These are phyloP conservation scores for Laupala kohalensis DNA, from an alignment of 1,140 invertebrate species.

Conservation along the genomic window DNA sequence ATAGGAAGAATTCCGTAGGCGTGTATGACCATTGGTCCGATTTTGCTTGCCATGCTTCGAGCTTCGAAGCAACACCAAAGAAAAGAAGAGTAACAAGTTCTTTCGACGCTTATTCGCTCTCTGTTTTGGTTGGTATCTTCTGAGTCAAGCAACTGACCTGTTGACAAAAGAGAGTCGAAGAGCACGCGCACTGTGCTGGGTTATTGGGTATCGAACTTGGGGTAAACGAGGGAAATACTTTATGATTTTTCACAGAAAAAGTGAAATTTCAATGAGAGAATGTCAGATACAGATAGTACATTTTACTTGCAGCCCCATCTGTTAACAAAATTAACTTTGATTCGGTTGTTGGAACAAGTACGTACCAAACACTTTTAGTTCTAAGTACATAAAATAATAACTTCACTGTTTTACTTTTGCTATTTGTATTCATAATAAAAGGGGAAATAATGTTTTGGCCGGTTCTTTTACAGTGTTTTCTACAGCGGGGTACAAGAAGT, in stretches of 20 bases:
- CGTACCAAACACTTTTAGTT: not conserved
- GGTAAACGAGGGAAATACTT: not conserved
- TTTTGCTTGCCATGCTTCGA: not conserved
- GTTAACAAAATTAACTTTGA: not conserved
- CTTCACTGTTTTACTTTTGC: too few relatives aligned
- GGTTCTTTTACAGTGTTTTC: too few relatives aligned
- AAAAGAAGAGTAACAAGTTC: too few relatives aligned
- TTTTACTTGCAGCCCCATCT: not conserved
- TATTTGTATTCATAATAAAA: too few relatives aligned
- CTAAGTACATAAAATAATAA: too few relatives aligned
- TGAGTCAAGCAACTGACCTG: too few relatives aligned
- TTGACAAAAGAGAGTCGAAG: not conserved
- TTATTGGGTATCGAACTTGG: too few relatives aligned
- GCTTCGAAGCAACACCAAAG: too few relatives aligned
- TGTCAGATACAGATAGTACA: not conserved
- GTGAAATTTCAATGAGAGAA: not conserved
- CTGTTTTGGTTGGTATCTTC: too few relatives aligned
- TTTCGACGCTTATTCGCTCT: too few relatives aligned
- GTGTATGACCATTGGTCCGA: not conserved
- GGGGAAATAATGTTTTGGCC: too few relatives aligned
- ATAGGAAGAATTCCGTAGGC: not conserved
- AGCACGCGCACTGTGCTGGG: not conserved
- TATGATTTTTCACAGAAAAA: not conserved
- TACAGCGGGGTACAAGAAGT: too few relatives aligned
- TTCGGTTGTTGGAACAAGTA: not conserved